Conservation (phyloP, 1,140 invertebrate species). For the Globodera rostochiensis region DNA sequence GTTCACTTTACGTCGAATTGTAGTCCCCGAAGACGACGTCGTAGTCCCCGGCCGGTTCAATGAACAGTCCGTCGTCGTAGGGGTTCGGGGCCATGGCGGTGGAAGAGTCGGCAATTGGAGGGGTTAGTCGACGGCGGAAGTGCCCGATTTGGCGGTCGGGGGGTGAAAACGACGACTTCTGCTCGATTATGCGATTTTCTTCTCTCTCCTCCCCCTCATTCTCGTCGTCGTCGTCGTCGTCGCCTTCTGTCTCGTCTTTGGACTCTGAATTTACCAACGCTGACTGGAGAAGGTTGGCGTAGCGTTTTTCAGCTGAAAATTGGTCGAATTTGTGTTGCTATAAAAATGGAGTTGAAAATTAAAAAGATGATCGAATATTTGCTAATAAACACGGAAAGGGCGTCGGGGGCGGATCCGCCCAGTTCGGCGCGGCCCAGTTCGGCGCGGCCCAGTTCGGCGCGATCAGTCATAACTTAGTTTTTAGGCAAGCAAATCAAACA, state of each 20-base stretch:
- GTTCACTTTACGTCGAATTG: slow-evolving; percentile 57
- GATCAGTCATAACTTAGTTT: no score
- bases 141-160: no score
- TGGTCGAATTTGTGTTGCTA: neutral
- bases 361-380: no score
- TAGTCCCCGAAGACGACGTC: slow-evolving; percentile 65
- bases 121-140: neutral
- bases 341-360: no score
- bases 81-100: slow-evolving; percentile 49
- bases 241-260: neutral
- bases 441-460: no score
- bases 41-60: slow-evolving; percentile 61
- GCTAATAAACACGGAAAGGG: no score
- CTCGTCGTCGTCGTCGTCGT: neutral
- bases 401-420: no score
- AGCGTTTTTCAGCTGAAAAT: neutral
- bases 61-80: slow-evolving; percentile 63
- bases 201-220: neutral
- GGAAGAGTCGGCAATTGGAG: neutral
- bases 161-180: neutral
- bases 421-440: no score
- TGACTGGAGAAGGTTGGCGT: neutral
- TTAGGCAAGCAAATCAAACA: no score
- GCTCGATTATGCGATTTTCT: no score
- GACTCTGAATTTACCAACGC: neutral